Base-by-base conservation (phyloP, 92 coral and sea anemone genomes). In the Galaxea fascicularis region DNA sequence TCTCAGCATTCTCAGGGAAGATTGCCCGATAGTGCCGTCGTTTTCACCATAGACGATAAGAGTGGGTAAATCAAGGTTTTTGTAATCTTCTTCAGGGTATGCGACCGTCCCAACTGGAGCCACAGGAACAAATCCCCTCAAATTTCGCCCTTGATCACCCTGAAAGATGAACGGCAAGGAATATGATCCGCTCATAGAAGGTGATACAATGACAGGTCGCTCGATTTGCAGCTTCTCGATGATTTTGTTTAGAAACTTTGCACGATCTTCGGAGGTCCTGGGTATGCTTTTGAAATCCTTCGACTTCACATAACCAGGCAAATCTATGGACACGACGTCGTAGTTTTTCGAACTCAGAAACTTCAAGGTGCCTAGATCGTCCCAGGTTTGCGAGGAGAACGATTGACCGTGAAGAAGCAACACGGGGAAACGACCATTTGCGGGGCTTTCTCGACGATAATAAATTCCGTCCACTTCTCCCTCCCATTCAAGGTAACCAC, bases 111-210 rank as follows among this genome's bases (percentile, higher is more conserved):
- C 93, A 14, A 80, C 95, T 13, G 93, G 97, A 10, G 99, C 98
- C 3, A 94, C 75, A 0, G 98, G 91, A 13, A 95, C 89, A 74
- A 91, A 97, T 20, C 95, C 99, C 28, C 92, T 65, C 62, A 95
- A 76, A 73, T 69, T 77, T 56, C 74, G 73, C 12, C 75, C 82
- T 31, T 88, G 74, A 47, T 62, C 89, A 65, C 85, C 87, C 29
- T 86, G 64, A 65, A 90, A 86, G 35, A 95, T 90, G 66, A 62
- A 95, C 6, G 98, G 98, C 22, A 95, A 49, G 4, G 97, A 88
- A 44, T 82, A 95, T 0, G 93, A 86, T 0, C 98, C 98, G 77
- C 98, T 93, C 97, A 90, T 90, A 0, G 98, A 95, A 0, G 98
- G 98, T 15, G 85, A 93, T 8, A 95, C 93, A 7, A 95, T 68